Evolutionary conservation across 2,797 vertebrate genomes (phyloP).

Genomic region (Delichon dasypus): DNA sequence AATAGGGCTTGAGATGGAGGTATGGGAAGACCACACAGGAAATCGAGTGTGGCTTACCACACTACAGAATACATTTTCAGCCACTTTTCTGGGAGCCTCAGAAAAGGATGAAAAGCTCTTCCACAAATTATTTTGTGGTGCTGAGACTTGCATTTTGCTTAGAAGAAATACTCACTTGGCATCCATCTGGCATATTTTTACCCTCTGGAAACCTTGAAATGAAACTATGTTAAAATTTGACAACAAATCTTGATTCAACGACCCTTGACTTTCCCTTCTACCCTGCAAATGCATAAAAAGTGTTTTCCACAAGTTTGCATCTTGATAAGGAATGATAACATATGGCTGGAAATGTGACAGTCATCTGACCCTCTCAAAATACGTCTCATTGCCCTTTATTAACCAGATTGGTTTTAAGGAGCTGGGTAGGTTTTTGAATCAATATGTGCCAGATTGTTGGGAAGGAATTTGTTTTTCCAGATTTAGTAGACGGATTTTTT

Average conservation of each 20-base stretch:
- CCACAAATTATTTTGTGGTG: background rate
- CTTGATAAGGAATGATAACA: background rate
- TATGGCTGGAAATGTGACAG: background rate
- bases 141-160: background rate
- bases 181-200: background rate
- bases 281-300: background rate
- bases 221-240: background rate
- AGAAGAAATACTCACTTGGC: background rate
- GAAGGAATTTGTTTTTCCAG: background rate
- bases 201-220: background rate
- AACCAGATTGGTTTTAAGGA: background rate
- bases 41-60: background rate
- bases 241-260: background rate
- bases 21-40: background rate
- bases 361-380: background rate
- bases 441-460: background rate
- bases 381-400: background rate
- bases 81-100: background rate
- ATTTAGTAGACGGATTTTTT: background rate
- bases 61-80: background rate
- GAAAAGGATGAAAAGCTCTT: background rate
- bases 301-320: background rate
- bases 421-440: background rate
- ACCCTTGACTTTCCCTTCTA: background rate
- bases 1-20: background rate